Percentiles rank a stretch among this genome's conserved stretches.
Evolutionary conservation across 2,797 vertebrate species (phyloP).

Genomic region (Platyrinchus mystaceus): DNA sequence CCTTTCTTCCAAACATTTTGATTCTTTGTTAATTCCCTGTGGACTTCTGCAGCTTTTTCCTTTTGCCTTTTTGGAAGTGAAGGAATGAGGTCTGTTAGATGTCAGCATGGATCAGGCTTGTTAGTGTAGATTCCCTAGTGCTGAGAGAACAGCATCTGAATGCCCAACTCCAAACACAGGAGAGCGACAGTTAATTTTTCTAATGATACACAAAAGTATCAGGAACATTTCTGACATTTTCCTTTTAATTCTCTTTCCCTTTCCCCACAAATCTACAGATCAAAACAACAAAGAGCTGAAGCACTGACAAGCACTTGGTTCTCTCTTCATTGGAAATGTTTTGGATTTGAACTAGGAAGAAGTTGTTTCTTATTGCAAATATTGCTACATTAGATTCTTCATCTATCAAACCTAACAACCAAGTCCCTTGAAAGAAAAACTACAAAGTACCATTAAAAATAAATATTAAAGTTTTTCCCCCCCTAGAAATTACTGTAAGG

Average conservation of each 20-base stretch:
- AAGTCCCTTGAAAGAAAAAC: background rate
- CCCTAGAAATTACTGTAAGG: background rate
- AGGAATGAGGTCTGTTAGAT: slow-evolving; percentile 58
- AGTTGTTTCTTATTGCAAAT: background rate
- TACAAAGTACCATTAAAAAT: background rate
- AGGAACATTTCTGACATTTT: slow-evolving; percentile 43
- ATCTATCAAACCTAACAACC: background rate
- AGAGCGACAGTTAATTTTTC: slow-evolving; percentile 60
- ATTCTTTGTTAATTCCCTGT: background rate
- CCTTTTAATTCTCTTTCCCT: background rate
- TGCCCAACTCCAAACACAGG: background rate
- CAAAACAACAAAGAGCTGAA: background rate
- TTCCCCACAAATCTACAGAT: background rate
- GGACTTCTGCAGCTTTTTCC: slow-evolving; percentile 9
- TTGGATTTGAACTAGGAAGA: background rate
- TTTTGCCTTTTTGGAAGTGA: slow-evolving; percentile 29
- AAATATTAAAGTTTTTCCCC: background rate
- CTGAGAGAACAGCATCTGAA: background rate
- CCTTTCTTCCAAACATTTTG: background rate
- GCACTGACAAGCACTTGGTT: background rate
- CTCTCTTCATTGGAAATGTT: background rate
- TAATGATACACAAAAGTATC: slow-evolving; percentile 49
- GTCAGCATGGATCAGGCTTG: slow-evolving; percentile 38
- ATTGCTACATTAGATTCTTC: background rate
- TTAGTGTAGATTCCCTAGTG: background rate